Conservation (phyloP, 2,113 vertebrate genomes). For the Ranitomeya variabilis region DNA sequence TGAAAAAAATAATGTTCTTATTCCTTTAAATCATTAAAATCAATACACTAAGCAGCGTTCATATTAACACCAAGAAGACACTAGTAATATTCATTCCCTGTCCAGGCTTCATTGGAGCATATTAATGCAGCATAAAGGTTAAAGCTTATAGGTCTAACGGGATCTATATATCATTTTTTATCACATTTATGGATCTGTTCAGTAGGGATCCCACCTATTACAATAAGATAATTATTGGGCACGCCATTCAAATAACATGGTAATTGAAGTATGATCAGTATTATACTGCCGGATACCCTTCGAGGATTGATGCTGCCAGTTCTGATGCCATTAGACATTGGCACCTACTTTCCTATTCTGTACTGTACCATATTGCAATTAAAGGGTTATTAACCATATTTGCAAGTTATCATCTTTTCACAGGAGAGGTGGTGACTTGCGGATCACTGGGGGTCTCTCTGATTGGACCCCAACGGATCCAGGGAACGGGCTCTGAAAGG, state of each 20-base stretch:
- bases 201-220: slow-evolving; percentile 3
- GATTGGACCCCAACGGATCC: too few relatives aligned
- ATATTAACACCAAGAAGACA: background rate
- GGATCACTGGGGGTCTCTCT: too few relatives aligned
- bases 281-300: background rate
- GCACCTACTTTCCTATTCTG: background rate
- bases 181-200: background rate
- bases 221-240: slow-evolving; percentile 12
- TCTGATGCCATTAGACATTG: background rate
- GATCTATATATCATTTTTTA: background rate
- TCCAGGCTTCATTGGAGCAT: background rate
- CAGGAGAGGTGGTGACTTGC: too few relatives aligned
- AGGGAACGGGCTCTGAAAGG: too few relatives aligned
- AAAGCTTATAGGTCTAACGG: slow-evolving; percentile 7
- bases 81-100: background rate
- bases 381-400: too few relatives aligned
- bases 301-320: background rate
- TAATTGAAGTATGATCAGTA: background rate
- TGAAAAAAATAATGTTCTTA: background rate
- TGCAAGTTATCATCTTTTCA: too few relatives aligned
- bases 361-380: background rate
- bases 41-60: background rate
- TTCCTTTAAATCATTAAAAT: background rate
- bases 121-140: background rate
- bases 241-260: background rate